A percentile compares a stretch with the other conserved stretches of the same genome.
phyloP scores from a whole-genome alignment of 2,797 vertebrate genomes.

The Aselliscus stoliczkanus region DNA sequence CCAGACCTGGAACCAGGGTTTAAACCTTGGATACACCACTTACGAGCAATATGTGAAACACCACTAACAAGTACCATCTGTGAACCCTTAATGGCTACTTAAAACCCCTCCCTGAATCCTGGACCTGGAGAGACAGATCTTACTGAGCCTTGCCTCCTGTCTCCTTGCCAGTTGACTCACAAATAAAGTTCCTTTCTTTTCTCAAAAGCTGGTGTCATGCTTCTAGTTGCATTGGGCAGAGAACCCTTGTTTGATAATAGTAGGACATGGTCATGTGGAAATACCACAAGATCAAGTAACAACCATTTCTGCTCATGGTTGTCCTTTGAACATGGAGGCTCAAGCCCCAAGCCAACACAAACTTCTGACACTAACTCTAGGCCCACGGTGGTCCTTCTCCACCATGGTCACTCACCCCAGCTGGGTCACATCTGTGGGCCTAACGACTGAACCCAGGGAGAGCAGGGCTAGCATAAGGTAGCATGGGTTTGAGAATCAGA shows the following conservation, averaged over 20 bases:
- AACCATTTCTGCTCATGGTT: background rate
- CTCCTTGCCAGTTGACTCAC: too few species aligned
- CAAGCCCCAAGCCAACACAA: fast-evolving
- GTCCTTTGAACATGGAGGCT: background rate
- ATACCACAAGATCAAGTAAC: fast-evolving
- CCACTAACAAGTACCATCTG: background rate
- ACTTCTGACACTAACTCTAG: background rate
- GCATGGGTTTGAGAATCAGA: background rate
- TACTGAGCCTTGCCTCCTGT: background rate
- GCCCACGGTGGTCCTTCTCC: fast-evolving
- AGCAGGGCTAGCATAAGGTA: background rate
- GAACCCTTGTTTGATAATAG: background rate
- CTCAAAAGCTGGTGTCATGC: background rate
- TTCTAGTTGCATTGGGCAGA: background rate
- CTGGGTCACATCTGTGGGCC: background rate
- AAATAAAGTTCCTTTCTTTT: background rate
- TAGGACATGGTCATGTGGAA: background rate
- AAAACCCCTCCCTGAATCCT: background rate
- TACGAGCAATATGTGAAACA: background rate
- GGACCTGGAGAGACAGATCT: too few species aligned
- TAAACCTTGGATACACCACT: background rate
- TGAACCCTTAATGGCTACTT: background rate
- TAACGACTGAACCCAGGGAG: background rate
- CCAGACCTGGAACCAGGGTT: background rate
- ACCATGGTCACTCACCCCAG: fast-evolving